Percentiles rank a stretch among this genome's conserved stretches.
Conservation (phyloP, 2,888 invertebrate genomes). For the Tetrapedia diversipes region DNA sequence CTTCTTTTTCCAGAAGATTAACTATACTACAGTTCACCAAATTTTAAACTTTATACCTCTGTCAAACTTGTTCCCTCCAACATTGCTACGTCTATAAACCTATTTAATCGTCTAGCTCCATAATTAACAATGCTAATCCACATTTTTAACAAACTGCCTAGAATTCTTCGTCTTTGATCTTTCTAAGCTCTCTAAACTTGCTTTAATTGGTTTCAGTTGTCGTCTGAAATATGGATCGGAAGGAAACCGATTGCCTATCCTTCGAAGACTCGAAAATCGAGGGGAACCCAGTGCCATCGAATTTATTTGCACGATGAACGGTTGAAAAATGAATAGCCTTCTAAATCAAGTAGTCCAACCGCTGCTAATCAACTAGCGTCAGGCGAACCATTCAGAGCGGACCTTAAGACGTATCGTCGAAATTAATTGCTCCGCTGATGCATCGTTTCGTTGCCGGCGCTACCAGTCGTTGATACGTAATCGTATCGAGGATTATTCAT, state of each 20-base stretch:
- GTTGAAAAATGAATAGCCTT: neutral
- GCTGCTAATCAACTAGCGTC: neutral
- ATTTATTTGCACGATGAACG: no score
- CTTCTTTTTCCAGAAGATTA: neutral
- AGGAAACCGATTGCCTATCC: no score
- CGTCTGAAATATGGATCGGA: no score
- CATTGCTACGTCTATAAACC: neutral
- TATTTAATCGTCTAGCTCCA: neutral
- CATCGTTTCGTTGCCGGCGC: slow-evolving; percentile 39
- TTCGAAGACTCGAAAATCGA: no score
- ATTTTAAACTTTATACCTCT: neutral
- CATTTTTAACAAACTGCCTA: no score
- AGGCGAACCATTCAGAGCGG: slow-evolving; percentile 23
- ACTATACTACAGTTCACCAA: neutral
- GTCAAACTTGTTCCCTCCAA: neutral
- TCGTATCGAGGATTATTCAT: slow-evolving; percentile 66
- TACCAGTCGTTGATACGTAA: slow-evolving; percentile 63
- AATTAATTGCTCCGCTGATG: slow-evolving; percentile 57
- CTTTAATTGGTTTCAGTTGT: no score
- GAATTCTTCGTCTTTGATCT: no score
- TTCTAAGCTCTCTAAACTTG: no score
- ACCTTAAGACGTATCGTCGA: slow-evolving; percentile 48
- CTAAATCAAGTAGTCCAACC: neutral
- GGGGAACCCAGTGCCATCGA: no score
- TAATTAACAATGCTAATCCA: no score